phyloP scores from a whole-genome alignment of 2,888 invertebrate genomes.

The Loripinus fragilis region DNA sequence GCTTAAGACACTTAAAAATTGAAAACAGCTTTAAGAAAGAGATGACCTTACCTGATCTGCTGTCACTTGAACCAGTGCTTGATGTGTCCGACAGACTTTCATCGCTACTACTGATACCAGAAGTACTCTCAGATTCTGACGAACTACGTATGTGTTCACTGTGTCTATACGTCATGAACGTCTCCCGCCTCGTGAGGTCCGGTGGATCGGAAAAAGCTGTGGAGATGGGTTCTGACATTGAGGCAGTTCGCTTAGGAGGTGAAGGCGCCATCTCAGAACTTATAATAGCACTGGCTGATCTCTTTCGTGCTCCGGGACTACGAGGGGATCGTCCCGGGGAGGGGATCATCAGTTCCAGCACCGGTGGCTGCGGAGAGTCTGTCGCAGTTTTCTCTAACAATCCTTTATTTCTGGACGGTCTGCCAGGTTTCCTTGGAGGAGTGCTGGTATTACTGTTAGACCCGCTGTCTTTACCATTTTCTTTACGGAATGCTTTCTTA shows the following conservation, averaged over 20 bases:
- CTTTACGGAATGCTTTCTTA: slow-evolving; percentile 85
- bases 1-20: too few relatives aligned
- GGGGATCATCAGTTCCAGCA: slow-evolving; percentile 65
- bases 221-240: slow-evolving; percentile 66
- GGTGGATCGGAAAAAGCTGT: slow-evolving; percentile 68
- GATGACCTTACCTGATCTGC: slow-evolving; percentile 71
- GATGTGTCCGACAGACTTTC: slow-evolving; percentile 76
- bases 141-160: slow-evolving; percentile 73
- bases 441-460: slow-evolving; percentile 54
- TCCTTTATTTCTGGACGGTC: slow-evolving; percentile 65
- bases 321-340: slow-evolving; percentile 63
- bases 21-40: too few relatives aligned
- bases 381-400: slow-evolving; percentile 49
- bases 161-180: slow-evolving; percentile 84
- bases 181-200: slow-evolving; percentile 80
- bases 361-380: slow-evolving; percentile 67
- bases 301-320: slow-evolving; percentile 71
- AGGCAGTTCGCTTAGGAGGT: slow-evolving; percentile 74
- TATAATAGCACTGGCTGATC: slow-evolving; percentile 73
- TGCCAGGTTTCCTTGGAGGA: slow-evolving; percentile 68
- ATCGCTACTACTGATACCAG: slow-evolving; percentile 79
- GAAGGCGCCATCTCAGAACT: slow-evolving; percentile 63
- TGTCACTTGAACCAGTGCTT: slow-evolving; percentile 74
- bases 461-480: slow-evolving; percentile 55
- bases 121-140: slow-evolving; percentile 79